phyloP scores from a whole-genome alignment of 2,888 invertebrate genomes.

The Leptopterna dolabrata region DNA sequence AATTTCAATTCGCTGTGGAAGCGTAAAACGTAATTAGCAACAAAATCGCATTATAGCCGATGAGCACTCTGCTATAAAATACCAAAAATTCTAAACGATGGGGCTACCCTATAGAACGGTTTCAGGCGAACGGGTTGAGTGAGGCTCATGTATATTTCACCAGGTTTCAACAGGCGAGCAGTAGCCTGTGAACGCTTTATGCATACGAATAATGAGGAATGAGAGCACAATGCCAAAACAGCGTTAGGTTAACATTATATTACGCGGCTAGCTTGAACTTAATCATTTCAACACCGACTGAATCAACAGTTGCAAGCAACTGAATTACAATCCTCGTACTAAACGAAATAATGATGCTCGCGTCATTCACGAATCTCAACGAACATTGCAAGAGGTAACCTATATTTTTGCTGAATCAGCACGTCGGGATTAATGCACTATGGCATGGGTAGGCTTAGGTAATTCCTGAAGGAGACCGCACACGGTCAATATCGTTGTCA shows the following conservation, averaged over 20 bases:
- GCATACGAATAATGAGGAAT: not conserved
- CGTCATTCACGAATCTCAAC: too few relatives aligned
- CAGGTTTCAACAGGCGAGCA: not conserved
- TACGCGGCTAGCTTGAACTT: not conserved
- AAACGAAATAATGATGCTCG: too few relatives aligned
- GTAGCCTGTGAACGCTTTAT: not conserved
- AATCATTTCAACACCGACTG: not conserved
- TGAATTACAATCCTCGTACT: too few relatives aligned
- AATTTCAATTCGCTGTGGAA: too few relatives aligned
- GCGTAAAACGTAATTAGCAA: too few relatives aligned
- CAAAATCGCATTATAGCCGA: not conserved
- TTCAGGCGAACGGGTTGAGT: not conserved
- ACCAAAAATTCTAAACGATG: too few relatives aligned
- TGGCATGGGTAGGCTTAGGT: too few relatives aligned
- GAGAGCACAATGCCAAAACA: not conserved
- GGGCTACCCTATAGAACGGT: not conserved
- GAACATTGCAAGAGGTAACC: too few relatives aligned
- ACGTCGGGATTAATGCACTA: too few relatives aligned
- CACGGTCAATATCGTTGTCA: too few relatives aligned
- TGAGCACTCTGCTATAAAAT: not conserved
- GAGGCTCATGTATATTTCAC: not conserved
- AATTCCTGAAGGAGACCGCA: too few relatives aligned
- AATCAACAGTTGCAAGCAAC: not conserved
- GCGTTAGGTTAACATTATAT: not conserved
- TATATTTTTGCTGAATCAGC: too few relatives aligned